Percentiles rank a stretch among this genome's conserved stretches.
These are phyloP conservation scores for Oncorhynchus keta DNA, from an alignment of 2,113 vertebrate species.

Conservation along the genomic window DNA sequence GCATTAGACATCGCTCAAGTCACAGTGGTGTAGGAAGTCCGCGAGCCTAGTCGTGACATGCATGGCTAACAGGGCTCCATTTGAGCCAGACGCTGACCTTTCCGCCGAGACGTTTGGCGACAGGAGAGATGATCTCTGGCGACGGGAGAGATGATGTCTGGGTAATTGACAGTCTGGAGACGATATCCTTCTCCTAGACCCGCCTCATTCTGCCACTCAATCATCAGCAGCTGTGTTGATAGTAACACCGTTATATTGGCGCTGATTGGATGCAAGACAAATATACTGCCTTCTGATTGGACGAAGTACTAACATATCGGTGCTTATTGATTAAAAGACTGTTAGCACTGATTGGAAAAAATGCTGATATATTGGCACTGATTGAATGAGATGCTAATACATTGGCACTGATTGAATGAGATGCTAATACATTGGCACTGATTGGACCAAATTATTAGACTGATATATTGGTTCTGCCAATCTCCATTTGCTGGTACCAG, in stretches of 20 bases:
- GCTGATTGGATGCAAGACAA: conserved; percentile 8
- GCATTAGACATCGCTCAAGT: conserved; percentile 56
- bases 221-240: no score
- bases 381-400: no score
- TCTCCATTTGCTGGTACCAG: conserved; percentile 2
- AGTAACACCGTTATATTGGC: conserved; percentile 12
- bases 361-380: no score
- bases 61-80: conserved; percentile 53
- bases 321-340: no score
- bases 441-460: neutral
- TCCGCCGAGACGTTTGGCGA: conserved; percentile 29
- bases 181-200: conserved; percentile 29
- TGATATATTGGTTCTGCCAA: neutral
- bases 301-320: no score
- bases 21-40: conserved; percentile 39
- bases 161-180: conserved; percentile 51
- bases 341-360: no score
- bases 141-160: conserved; percentile 49
- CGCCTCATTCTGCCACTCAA: conserved; percentile 33
- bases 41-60: conserved; percentile 48
- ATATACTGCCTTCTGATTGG: neutral
- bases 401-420: neutral
- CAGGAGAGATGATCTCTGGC: conserved; percentile 28
- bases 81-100: conserved; percentile 65
- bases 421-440: neutral